Evolutionary conservation across 2,113 vertebrate species (phyloP), one percentile per base, ranked within the genome.

Genomic region (Gasterosteus nipponicus): DNA sequence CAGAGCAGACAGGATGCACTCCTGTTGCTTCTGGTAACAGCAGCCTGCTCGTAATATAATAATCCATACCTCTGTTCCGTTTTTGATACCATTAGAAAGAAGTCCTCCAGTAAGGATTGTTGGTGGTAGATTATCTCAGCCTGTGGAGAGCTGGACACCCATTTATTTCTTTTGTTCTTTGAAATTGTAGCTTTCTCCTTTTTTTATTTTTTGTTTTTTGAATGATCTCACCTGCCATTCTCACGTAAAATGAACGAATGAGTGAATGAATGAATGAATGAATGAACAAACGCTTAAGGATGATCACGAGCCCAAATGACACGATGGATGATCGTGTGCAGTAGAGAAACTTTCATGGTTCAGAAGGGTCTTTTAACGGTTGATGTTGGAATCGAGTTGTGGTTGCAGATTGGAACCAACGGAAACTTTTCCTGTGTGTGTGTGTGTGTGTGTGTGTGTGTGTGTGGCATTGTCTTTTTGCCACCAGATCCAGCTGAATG

Each of bases 1-100:
- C 26, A 81, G 51, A 69, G 56, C 72, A 73, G 60, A 74, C 64
- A 33, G 35, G n/a, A 64, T 72, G 85, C 51, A 77, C 49, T 63
- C 57, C 65, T 78, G 60, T 47, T 81, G 63, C 35, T 78, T 77
- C 33, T 70, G 77, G 58, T 81, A 61, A 74, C 64, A 67, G 42
- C 41, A 54, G 51, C 51, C 18, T 12, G 44, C 44, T 56, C 31
- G 57, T 57, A 56, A 83, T 51, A 16, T 33, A 69, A 10, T 73
- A 16, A 38, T 57, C 12, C 42, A 2, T 67, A 38, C 14, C 3
- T n/a, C 75, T n/a, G 5, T 7, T 15, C 19, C 22, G 19, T 3
- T 54, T 33, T 46, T 67, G 11, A 38, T 29, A 35, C 44, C 64
- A 29, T 12, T 19, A 56, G n/a, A 22, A 47, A 46, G 2, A 56